phyloP scores from a whole-genome alignment of 2,797 vertebrate species.

The Enteromius anoplus region DNA sequence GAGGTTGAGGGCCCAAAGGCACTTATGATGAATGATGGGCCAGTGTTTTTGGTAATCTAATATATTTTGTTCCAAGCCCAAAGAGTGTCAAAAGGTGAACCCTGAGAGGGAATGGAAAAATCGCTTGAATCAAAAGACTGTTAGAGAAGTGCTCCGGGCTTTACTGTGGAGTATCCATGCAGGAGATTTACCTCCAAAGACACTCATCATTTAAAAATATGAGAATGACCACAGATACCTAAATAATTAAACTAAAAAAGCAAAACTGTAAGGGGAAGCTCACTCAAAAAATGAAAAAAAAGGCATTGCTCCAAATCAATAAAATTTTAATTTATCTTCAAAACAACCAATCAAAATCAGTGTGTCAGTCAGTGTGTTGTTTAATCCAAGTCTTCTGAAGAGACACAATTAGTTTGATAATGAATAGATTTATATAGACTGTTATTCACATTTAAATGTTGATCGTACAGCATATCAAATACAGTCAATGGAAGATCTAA shows the following conservation, averaged over 20 bases:
- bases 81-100: conserved; percentile 33
- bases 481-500: neutral
- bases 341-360: neutral
- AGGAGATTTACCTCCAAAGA: neutral
- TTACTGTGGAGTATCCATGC: neutral
- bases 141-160: neutral
- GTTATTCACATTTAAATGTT: neutral
- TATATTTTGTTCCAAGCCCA: conserved; percentile 43
- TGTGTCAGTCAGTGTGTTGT: neutral
- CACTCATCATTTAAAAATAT: neutral
- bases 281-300: neutral
- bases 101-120: conserved; percentile 27
- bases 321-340: neutral
- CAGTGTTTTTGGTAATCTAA: conserved; percentile 59
- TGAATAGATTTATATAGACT: neutral
- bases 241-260: neutral
- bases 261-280: neutral
- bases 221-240: neutral
- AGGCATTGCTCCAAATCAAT: neutral
- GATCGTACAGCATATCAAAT: neutral
- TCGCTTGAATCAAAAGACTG: conserved; percentile 40
- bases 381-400: neutral
- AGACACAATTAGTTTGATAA: neutral
- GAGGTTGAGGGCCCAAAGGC: conserved; percentile 25
- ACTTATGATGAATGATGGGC: conserved; percentile 54